Base-by-base conservation (phyloP, 2,113 vertebrate genomes). In the Dendropsophus ebraccatus region DNA sequence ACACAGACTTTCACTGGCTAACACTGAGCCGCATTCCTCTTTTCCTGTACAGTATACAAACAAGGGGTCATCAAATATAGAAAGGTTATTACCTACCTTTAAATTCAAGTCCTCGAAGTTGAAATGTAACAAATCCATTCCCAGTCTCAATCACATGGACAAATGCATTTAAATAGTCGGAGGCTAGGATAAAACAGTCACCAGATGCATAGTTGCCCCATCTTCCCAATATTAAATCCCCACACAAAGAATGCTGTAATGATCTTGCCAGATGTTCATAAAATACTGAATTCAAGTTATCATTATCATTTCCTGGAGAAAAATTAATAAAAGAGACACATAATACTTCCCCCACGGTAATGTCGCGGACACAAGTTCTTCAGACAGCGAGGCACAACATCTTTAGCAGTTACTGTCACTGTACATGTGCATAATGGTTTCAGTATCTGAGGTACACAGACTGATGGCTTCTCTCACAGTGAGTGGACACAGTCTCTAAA, bases 201-300 rank as follows among this genome's bases (percentile, higher is more conserved):
- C 98, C 98, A 0, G 96, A 92, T 83, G 91, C 96, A 93, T 97
- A 99, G 93, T 97, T 99, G 67, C 98, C 98, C 98, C 98, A 99
- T 50, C 98, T 97, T 35, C 98, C 98, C 78, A 99, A 94, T 89
- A 94, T 90, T 81, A 99, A 93, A 92, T 99, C 98, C 35, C 98
- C 98, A 77, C 98, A 98, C 41, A 99, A 94, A 4, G 96, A 97
- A 77, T 97, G 95, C 93, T 99, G 98, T 77, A 99, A 95, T 0
- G 98, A 97, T 88, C 97, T 95, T 0, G 98, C 98, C 92, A 99
- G 90, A 90, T 99, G 98, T 91, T 99, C 98, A 5, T 99, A 99
- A 88, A 99, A 99, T 89, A 99, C 97, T 87, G 98, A 97, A 91
- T 99, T 99, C 16, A 98, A 94, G 91, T 98, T 99, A 94, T 98